Evolutionary conservation across 2,797 vertebrate species (phyloP), one percentile per base, ranked within the genome.

Genomic region (Danio jaintianensis): DNA sequence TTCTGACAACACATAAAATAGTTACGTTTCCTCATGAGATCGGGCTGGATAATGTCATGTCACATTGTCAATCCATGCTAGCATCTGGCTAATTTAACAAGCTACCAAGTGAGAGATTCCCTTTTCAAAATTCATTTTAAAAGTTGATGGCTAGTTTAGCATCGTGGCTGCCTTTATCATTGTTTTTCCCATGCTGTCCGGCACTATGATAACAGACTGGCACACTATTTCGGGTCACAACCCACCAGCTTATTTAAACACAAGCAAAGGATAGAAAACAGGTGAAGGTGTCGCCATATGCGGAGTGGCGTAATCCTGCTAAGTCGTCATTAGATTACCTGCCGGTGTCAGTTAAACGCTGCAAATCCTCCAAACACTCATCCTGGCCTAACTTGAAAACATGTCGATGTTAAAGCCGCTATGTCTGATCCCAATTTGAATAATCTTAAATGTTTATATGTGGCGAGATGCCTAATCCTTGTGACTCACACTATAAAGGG

Each of bases 381-480:
- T 29, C 40, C 47, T 76, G 61, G 68, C 66, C 58, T 74, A 67
- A 66, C 69, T 66, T 61, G 55, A 64, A 78, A 84, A 74, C 73
- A 56, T 69, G 71, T 47, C 6, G 5, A 8, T 47, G 71, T 45
- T 74, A 82, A 80, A 85, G 82, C 82, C 13, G 70, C 70, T 68
- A 67, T 78, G 62, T 82, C 82, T 72, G 58, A 83, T 58, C 64
- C 77, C 78, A 85, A 89, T 91, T 91, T 91, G 87, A 92, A 91
- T 91, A 87, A 89, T 92, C 75, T 85, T 85, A 89, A 88, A 79
- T 90, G 87, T 92, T 93, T 91, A 91, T 88, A 87, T 87, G 86
- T 89, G 86, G 84, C 62, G 56, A 80, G 84, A 78, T 86, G 86
- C 90, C 90, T 91, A 91, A 90, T 92, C 89, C 89, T 89, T 88